Percentiles rank a stretch among this genome's conserved stretches.
Conservation (phyloP, 2,113 vertebrate species). For the Cnemophilus loriae region DNA sequence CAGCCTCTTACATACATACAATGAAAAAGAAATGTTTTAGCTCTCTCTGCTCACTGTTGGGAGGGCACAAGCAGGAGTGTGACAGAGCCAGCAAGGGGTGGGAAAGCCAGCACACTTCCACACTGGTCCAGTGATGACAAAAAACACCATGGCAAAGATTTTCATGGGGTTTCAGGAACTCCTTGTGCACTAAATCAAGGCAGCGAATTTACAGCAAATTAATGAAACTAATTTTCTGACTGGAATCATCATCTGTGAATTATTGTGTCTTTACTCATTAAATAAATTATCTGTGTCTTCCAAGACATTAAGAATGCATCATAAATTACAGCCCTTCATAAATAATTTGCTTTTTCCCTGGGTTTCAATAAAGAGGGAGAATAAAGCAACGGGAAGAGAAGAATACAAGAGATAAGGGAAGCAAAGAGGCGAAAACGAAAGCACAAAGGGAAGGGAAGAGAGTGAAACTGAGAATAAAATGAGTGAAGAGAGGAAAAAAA, state of each 20-base stretch:
- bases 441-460: neutral
- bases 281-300: slow-evolving; percentile 78
- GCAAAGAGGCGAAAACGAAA: neutral
- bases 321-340: slow-evolving; percentile 73
- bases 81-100: neutral
- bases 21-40: neutral
- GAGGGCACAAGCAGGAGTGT: neutral
- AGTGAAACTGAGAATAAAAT: neutral
- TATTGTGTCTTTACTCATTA: slow-evolving; percentile 75
- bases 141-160: neutral
- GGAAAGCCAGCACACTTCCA: neutral
- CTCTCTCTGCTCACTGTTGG: neutral
- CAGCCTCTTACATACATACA: neutral
- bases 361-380: slow-evolving; percentile 44
- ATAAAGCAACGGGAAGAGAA: neutral
- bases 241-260: slow-evolving; percentile 72
- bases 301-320: slow-evolving; percentile 70
- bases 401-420: neutral
- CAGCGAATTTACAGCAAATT: slow-evolving; percentile 68
- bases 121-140: neutral
- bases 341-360: slow-evolving; percentile 70
- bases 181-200: slow-evolving; percentile 63
- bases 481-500: neutral
- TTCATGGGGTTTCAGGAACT: slow-evolving; percentile 8
- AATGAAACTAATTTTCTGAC: slow-evolving; percentile 78